Percentiles rank a stretch among this genome's conserved stretches.
phyloP scores from a whole-genome alignment of 2,797 vertebrate genomes.

The Falco columbarius region DNA sequence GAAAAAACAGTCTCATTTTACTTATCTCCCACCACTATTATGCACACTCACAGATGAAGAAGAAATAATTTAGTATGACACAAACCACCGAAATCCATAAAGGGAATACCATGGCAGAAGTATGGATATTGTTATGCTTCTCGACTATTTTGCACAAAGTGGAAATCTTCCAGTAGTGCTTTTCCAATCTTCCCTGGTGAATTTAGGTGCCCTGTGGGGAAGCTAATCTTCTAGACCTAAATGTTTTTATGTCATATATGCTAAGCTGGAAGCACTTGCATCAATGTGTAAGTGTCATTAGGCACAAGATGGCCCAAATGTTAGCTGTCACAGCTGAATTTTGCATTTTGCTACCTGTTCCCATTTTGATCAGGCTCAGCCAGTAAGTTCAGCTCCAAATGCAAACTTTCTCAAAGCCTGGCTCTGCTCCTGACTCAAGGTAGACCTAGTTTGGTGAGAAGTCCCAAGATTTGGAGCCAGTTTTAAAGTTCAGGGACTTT shows the following conservation, averaged over 20 bases:
- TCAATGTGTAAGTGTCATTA: not conserved
- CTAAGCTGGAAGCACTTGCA: not conserved
- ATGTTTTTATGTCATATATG: not conserved
- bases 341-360: not conserved
- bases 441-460: not conserved
- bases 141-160: not conserved
- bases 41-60: not conserved
- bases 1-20: not conserved
- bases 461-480: not conserved
- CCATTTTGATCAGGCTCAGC: not conserved
- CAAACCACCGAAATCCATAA: slow-evolving; percentile 5
- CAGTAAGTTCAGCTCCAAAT: not conserved
- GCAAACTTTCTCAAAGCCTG: not conserved
- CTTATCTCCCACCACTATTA: not conserved
- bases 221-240: not conserved
- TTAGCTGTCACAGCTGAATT: not conserved
- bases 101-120: not conserved
- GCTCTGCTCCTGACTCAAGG: not conserved
- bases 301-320: not conserved
- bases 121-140: not conserved
- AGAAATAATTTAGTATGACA: not conserved
- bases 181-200: not conserved
- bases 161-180: not conserved
- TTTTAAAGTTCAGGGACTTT: not conserved
- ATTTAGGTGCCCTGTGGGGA: not conserved